Evolutionary conservation across 64 coral and sea anemone genomes (phyloP).

Genomic region (Actinia equina): DNA sequence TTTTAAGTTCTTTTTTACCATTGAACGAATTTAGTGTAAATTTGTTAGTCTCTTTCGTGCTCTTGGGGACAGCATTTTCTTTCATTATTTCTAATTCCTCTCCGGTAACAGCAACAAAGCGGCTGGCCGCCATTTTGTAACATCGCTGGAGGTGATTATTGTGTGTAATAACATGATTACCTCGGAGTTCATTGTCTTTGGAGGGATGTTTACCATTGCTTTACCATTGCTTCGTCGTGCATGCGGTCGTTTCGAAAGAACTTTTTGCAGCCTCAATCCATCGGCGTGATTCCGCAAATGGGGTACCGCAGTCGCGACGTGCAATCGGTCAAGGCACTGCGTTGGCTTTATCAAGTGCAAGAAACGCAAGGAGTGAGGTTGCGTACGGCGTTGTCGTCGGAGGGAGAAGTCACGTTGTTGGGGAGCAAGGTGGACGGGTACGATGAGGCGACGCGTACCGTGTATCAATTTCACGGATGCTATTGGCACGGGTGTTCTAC

Average conservation of each 20-base stretch:
- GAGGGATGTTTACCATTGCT: no score
- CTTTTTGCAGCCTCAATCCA: background rate
- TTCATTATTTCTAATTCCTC: no score
- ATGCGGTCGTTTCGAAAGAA: background rate
- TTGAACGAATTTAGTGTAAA: no score
- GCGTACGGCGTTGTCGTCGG: background rate
- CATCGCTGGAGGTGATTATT: no score
- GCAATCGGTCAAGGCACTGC: background rate
- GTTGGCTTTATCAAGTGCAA: background rate
- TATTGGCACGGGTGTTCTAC: background rate
- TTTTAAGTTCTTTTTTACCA: no score
- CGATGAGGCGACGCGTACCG: background rate
- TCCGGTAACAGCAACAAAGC: no score
- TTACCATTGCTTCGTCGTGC: background rate
- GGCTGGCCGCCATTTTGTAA: no score
- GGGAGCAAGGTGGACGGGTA: background rate
- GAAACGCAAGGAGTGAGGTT: background rate
- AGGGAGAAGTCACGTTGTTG: background rate
- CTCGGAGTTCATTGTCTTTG: no score
- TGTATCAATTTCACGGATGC: conserved; percentile 20
- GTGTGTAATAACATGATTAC: no score
- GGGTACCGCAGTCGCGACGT: background rate
- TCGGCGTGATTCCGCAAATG: background rate
- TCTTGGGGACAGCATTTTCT: no score
- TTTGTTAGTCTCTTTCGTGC: no score